Evolutionary conservation across 2,797 vertebrate genomes (phyloP), one percentile per base, ranked within the genome.

Genomic region (Pogonophryne albipinna): DNA sequence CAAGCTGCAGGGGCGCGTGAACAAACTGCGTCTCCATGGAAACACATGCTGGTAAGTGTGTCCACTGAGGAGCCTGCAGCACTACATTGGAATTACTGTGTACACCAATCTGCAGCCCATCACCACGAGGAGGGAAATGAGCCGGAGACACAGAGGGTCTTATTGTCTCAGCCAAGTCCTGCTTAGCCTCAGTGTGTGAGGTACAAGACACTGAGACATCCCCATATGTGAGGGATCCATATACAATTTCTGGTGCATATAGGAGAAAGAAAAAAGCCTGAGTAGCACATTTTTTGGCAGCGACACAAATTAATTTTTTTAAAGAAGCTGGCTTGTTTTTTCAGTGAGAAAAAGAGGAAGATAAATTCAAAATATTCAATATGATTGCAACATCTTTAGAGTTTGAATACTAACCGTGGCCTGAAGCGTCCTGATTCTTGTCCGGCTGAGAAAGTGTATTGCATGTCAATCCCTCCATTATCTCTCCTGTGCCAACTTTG

Each of bases 1-100:
- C 84, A 77, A 84, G 85, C 90, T 89, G 87, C 85, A 78, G 91
- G 83, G 85, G 85, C 60, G 83, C 80, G 56, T 71, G 87, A 93
- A 86, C 78, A 90, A 90, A 93, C 79, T 13, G 84, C 12, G 80
- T 95, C 91, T 91, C 94, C 94, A 95, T 95, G 94, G 95, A 94
- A 95, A 95, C 94, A 79, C 78, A 88, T 47, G 58, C 78, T 88
- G 84, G 80, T 72, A 79, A 92, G 87, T 68, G 65, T 77, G 89
- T 87, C 81, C 88, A 56, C 75, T 44, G 79, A 82, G 78, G 71
- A 85, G 86, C 88, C 86, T 68, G 79, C 82, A 81, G 88, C 61
- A 47, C 74, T 78, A 79, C 86, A 70, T 61, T 78, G 84, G 83
- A 86, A 84, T 86, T 65, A 79, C 82, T 64, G 74, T 58, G 63